Percentiles rank a stretch among this genome's conserved stretches.
phyloP scores from a whole-genome alignment of 2,888 invertebrate genomes.

The Troides aeacus region DNA sequence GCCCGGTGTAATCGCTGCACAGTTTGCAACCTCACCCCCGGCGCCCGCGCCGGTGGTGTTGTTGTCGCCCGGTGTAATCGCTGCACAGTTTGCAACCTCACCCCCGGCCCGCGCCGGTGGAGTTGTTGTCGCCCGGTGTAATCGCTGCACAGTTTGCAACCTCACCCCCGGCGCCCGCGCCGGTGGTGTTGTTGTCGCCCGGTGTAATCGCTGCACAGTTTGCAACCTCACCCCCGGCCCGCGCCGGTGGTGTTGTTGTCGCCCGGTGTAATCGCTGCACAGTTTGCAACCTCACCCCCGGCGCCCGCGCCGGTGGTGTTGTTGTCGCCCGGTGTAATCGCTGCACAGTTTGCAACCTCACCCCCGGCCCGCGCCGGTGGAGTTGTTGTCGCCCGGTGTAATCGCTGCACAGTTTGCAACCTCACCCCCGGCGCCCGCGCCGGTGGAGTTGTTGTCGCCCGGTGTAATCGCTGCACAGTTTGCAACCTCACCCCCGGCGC shows the following conservation, averaged over 20 bases:
- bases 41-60: conserved; percentile 1
- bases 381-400: conserved; percentile 12
- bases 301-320: conserved; percentile 1
- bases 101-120: not conserved
- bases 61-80: conserved; percentile 1
- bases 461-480: not conserved
- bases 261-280: not conserved
- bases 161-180: not conserved
- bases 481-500: conserved; percentile 5
- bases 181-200: conserved; percentile 16
- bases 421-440: not conserved
- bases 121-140: conserved; percentile 11
- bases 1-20: not conserved
- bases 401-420: conserved; percentile 3
- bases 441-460: conserved; percentile 16
- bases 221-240: conserved; percentile 2
- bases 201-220: not conserved
- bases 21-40: conserved; percentile 12
- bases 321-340: conserved; percentile 1
- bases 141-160: conserved; percentile 2
- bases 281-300: conserved; percentile 12
- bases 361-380: not conserved
- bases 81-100: conserved; percentile 12
- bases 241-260: conserved; percentile 13
- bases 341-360: conserved; percentile 11